phyloP scores from a whole-genome alignment of 2,797 vertebrate genomes.

The Poeciliopsis turneri region DNA sequence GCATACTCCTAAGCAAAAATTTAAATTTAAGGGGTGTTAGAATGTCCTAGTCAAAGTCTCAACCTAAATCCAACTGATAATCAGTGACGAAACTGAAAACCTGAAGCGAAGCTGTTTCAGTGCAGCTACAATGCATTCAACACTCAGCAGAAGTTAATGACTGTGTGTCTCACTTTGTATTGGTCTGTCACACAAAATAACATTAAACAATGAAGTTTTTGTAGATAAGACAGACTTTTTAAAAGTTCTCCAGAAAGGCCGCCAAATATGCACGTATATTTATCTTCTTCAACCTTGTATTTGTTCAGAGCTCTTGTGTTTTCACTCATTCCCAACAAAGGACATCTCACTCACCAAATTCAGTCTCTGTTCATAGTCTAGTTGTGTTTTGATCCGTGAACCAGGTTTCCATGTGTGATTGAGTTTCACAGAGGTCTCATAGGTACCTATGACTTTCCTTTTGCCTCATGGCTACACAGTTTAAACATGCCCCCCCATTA shows the following conservation, averaged over 20 bases:
- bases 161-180: not conserved
- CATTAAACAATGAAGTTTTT: not conserved
- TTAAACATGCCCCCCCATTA: constrained; percentile 67
- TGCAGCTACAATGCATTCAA: not conserved
- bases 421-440: constrained; percentile 75
- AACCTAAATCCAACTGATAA: not conserved
- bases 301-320: constrained; percentile 35
- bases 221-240: not conserved
- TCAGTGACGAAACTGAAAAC: not conserved
- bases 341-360: constrained; percentile 56
- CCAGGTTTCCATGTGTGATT: constrained; percentile 76
- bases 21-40: not conserved
- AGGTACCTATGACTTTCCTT: constrained; percentile 49
- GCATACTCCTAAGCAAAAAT: not conserved
- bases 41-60: not conserved
- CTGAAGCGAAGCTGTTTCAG: not conserved
- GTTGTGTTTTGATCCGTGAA: constrained; percentile 82
- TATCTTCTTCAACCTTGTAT: constrained; percentile 15
- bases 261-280: not conserved
- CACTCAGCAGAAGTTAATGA: not conserved
- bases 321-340: constrained; percentile 39
- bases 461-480: constrained; percentile 60
- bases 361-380: constrained; percentile 60
- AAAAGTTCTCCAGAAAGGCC: not conserved
- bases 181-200: not conserved